These are phyloP conservation scores for Macropodus opercularis DNA, from an alignment of 2,797 vertebrate species.

Conservation along the genomic window DNA sequence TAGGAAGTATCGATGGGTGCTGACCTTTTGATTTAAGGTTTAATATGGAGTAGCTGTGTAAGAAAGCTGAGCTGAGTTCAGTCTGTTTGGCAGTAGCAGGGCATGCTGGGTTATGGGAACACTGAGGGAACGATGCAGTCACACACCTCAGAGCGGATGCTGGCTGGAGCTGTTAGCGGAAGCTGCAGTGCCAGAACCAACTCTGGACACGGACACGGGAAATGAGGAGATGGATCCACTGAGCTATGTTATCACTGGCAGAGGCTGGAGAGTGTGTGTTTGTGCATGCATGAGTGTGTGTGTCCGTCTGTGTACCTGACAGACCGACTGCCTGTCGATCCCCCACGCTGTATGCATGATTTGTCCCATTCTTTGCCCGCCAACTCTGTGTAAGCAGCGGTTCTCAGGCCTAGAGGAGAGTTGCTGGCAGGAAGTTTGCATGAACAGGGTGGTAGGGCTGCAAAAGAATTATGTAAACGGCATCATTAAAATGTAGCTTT, in stretches of 20 bases:
- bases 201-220: conserved; percentile 73
- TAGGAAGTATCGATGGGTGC: conserved; percentile 27
- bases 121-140: conserved; percentile 42
- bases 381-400: conserved; percentile 74
- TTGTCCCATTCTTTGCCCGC: conserved; percentile 73
- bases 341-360: conserved; percentile 75
- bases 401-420: conserved; percentile 50
- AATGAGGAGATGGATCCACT: conserved; percentile 58
- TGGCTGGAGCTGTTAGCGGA: conserved; percentile 64
- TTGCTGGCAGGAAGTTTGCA: conserved; percentile 61
- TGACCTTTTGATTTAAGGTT: conserved; percentile 36
- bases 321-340: conserved; percentile 62
- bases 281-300: conserved; percentile 50
- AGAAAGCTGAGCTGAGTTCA: not conserved
- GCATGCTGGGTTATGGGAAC: conserved; percentile 72
- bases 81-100: conserved; percentile 27
- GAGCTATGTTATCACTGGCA: conserved; percentile 77
- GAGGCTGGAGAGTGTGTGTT: conserved; percentile 62
- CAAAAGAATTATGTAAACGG: not conserved
- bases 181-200: conserved; percentile 79
- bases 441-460: conserved; percentile 21
- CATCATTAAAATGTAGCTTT: too few species aligned
- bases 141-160: conserved; percentile 59
- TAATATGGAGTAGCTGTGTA: not conserved
- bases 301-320: conserved; percentile 60